These are phyloP conservation scores for rat (Rattus norvegicus) DNA, from an alignment of 2,113 vertebrate genomes.

Conservation along the genomic window GRCr8 NC_086026.1:117936501-117937000, in stretches of 20 bases:
- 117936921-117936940: not conserved
- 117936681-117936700: not conserved
- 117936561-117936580: not conserved
- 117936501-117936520: not conserved
- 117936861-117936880: not conserved
- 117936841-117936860: not conserved
- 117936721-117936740: not conserved
- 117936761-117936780: not conserved
- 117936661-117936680: not conserved
- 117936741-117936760: not conserved
- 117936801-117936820: not conserved
- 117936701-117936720: not conserved
- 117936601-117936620: not conserved
- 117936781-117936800: not conserved
- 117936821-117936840: too few species aligned
- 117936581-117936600: not conserved
- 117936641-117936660: not conserved
- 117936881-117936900: not conserved
- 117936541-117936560: not conserved
- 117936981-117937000: not conserved
- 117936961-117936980: not conserved
- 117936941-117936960: not conserved
- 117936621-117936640: not conserved
- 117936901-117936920: not conserved
- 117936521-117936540: not conserved